Base-by-base conservation (phyloP, 2,888 invertebrate species). In the Ophion costatus region DNA sequence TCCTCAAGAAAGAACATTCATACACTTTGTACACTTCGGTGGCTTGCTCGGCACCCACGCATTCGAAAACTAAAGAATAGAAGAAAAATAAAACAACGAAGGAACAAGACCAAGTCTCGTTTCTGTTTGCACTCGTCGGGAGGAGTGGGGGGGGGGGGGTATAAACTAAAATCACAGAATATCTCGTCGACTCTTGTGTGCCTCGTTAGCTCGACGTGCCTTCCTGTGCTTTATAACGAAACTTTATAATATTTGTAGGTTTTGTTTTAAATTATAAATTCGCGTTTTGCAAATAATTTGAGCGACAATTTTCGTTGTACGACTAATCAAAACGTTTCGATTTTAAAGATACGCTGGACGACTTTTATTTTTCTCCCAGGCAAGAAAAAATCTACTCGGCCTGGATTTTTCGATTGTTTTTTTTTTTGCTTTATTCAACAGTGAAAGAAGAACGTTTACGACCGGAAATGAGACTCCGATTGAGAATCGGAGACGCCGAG, bases 111-210 rank as follows among this genome's bases (percentile, higher is more conserved):
- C 45, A 24, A 42, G 66, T 38, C 38, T 38, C 38, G 38, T 0
- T 38, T 38, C 7, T 7, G 6, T 38, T 38, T 38, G 38, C 38
- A 38, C 38, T 38, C 38, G 38, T 38, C 38, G 38, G 38, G 9
- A 9, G 24, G 51, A n/a, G 56, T 56, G 10, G 61, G 69, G 51
- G 51, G 17, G 3, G 1, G 2, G 51, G 17, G 14, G 70, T 59
- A 80, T 89, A 90, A 91, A 89, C 87, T 88, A 90, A 90, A 91
- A 91, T 91, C 90, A 91, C 91, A 90, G 90, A 86, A 85, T 80
- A 64, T 87, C 85, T 82, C 80, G 74, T 87, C 82, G 57, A 11
- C 66, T 76, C 82, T 86, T 71, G 24, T 74, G 73, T 45, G 76
- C 64, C 20, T 74, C 66, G 59, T 73, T n/a, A 57, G 24, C 70